Evolutionary conservation across 2,888 invertebrate genomes (phyloP).

Genomic region (Trissolcus japonicus): DNA sequence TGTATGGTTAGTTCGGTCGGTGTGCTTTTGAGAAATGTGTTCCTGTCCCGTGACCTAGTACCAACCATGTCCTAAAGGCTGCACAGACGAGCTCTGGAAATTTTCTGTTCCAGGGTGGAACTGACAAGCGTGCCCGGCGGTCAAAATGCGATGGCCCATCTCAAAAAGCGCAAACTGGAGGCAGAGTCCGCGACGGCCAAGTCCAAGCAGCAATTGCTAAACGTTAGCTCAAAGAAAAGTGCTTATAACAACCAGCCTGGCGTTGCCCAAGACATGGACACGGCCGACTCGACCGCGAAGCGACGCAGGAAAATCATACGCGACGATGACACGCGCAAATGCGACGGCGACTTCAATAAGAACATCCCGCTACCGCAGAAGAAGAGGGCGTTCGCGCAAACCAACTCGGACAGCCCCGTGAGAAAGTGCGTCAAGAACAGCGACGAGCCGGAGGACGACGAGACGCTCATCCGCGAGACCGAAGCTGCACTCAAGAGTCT

Average conservation of each 20-base stretch:
- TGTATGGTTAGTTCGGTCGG: slow-evolving; percentile 24
- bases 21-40: slow-evolving; percentile 29
- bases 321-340: slow-evolving; percentile 70
- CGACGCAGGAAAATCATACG: slow-evolving; percentile 77
- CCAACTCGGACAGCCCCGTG: slow-evolving; percentile 76
- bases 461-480: slow-evolving; percentile 90
- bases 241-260: slow-evolving; percentile 75
- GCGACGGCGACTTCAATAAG: slow-evolving; percentile 72
- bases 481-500: slow-evolving; percentile 91
- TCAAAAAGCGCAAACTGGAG: slow-evolving; percentile 85
- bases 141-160: slow-evolving; percentile 80
- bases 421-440: slow-evolving; percentile 73
- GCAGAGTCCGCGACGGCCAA: slow-evolving; percentile 75
- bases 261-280: slow-evolving; percentile 76
- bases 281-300: slow-evolving; percentile 77
- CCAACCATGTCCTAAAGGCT: slow-evolving; percentile 53
- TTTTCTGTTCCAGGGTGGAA: slow-evolving; percentile 77
- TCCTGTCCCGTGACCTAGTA: slow-evolving; percentile 27
- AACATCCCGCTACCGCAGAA: slow-evolving; percentile 79
- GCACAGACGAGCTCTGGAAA: slow-evolving; percentile 71
- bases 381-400: slow-evolving; percentile 77
- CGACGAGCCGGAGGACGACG: slow-evolving; percentile 83
- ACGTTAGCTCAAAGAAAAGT: slow-evolving; percentile 63
- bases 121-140: slow-evolving; percentile 78
- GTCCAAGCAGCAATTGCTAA: slow-evolving; percentile 69